Percentiles rank a stretch among this genome's conserved stretches.
Conservation (phyloP, 2,888 invertebrate genomes). For the Hipparchia semele region DNA sequence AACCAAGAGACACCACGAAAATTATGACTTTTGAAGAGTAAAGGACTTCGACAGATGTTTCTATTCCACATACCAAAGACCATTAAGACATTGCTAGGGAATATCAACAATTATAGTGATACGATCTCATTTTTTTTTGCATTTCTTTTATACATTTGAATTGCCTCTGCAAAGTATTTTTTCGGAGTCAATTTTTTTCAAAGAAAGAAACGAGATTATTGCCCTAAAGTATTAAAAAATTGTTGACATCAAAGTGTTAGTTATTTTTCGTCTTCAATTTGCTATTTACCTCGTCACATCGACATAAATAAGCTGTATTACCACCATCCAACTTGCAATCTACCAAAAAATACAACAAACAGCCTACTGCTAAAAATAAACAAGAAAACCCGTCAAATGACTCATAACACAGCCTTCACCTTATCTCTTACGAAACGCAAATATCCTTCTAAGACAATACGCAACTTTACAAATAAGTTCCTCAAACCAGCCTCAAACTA, state of each 20-base stretch:
- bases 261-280: slow-evolving; percentile 3
- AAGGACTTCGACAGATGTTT: slow-evolving; percentile 27
- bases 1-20: slow-evolving; percentile 33
- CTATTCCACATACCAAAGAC: slow-evolving; percentile 24
- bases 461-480: slow-evolving; percentile 72
- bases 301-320: slow-evolving; percentile 18
- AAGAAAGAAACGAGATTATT: not conserved
- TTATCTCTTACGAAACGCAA: slow-evolving; percentile 72
- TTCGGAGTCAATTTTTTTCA: no score
- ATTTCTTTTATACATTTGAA: slow-evolving; percentile 9
- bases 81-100: not conserved
- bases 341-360: slow-evolving; percentile 52
- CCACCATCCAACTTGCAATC: slow-evolving; percentile 38
- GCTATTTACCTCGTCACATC: slow-evolving; percentile 11
- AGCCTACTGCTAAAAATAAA: slow-evolving; percentile 67
- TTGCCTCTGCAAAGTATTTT: slow-evolving; percentile 8
- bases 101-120: not conserved
- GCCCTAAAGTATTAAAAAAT: not conserved
- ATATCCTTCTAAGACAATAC: slow-evolving; percentile 71
- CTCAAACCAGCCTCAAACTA: slow-evolving; percentile 59
- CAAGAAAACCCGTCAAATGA: slow-evolving; percentile 52
- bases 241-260: not conserved
- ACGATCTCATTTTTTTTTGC: not conserved
- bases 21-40: slow-evolving; percentile 30
- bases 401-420: slow-evolving; percentile 57